Percentiles rank a stretch among this genome's conserved stretches.
Evolutionary conservation across 1,140 invertebrate genomes (phyloP).

Genomic region (Drosophila parvula): DNA sequence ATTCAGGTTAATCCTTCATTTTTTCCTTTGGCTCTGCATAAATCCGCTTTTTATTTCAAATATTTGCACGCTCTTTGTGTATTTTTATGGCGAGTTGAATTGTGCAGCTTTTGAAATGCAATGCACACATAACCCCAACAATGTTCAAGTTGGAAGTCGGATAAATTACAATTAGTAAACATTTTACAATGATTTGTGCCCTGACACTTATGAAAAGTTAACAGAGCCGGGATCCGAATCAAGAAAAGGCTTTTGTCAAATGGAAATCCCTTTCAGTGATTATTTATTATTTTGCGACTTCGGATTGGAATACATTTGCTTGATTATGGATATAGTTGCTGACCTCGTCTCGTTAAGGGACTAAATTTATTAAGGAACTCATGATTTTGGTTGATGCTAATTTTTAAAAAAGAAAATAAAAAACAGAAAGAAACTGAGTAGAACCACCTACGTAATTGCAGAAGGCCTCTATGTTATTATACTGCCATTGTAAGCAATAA

Average conservation of each 20-base stretch:
- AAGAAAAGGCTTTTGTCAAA: constrained; percentile 12
- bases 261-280: constrained; percentile 9
- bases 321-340: constrained; percentile 1
- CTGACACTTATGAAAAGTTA: constrained; percentile 51
- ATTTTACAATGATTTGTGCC: constrained; percentile 45
- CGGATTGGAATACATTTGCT: constrained; percentile 3
- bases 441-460: too few species aligned
- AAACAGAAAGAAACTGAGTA: too few species aligned
- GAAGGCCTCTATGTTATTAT: too few species aligned
- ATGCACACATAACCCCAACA: constrained; percentile 49
- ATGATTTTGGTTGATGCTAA: too few species aligned
- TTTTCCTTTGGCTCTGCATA: constrained; percentile 33
- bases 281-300: too few species aligned
- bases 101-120: constrained; percentile 54
- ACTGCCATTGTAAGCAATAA: background rate
- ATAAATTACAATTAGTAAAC: constrained; percentile 66
- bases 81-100: constrained; percentile 61
- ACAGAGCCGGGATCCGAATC: constrained; percentile 2
- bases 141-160: constrained; percentile 35
- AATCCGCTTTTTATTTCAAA: constrained; percentile 73
- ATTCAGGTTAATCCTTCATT: constrained; percentile 76
- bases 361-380: too few species aligned
- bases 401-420: too few species aligned
- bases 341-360: too few species aligned
- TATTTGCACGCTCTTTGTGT: constrained; percentile 70